phyloP scores from a whole-genome alignment of 2,113 vertebrate species.

The Columbina picui region DNA sequence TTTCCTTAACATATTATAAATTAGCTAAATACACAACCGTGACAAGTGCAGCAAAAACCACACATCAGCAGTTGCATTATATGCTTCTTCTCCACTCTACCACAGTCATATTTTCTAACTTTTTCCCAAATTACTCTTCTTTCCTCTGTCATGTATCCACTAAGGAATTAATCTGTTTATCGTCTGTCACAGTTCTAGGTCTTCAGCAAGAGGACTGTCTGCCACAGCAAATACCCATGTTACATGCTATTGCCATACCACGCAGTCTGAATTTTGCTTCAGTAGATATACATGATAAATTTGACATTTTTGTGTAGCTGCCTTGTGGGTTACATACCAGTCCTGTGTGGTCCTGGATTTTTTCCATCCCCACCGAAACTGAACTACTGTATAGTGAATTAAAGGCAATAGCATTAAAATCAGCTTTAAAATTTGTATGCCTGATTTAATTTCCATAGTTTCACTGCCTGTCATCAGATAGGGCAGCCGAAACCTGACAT shows the following conservation, averaged over 20 bases:
- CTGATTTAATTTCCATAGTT: not conserved
- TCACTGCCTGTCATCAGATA: not conserved
- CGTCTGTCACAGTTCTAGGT: slow-evolving; percentile 30
- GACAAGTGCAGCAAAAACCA: slow-evolving; percentile 55
- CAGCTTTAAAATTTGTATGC: not conserved
- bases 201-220: slow-evolving; percentile 43
- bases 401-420: not conserved
- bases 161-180: slow-evolving; percentile 65
- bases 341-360: not conserved
- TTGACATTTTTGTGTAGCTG: not conserved
- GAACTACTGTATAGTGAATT: slow-evolving; percentile 29
- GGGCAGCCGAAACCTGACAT: not conserved
- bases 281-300: slow-evolving; percentile 62
- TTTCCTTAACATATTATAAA: slow-evolving; percentile 65
- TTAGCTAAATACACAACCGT: slow-evolving; percentile 66
- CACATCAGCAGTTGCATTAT: slow-evolving; percentile 37
- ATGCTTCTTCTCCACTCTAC: slow-evolving; percentile 33
- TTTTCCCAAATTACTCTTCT: slow-evolving; percentile 69
- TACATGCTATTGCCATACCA: slow-evolving; percentile 53
- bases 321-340: not conserved
- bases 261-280: slow-evolving; percentile 72
- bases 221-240: slow-evolving; percentile 66
- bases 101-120: slow-evolving; percentile 73
- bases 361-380: not conserved
- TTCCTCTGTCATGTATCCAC: slow-evolving; percentile 74